These are phyloP conservation scores for Amblyteles armatorius DNA, from an alignment of 2,888 invertebrate genomes.

Conservation along the genomic window DNA sequence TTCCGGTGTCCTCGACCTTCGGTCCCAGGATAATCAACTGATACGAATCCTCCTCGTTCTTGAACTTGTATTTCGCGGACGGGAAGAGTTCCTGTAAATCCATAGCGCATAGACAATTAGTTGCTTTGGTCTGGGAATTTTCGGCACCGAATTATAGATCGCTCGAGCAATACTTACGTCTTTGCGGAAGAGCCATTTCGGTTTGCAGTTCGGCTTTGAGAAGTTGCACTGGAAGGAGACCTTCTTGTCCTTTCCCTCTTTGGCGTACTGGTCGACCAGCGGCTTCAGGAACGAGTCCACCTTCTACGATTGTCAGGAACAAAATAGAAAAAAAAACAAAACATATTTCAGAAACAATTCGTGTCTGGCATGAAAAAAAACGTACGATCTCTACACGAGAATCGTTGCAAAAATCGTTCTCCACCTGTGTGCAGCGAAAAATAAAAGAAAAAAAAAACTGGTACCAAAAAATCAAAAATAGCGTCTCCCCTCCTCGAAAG, in stretches of 20 bases:
- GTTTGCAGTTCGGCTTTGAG: constrained; percentile 97
- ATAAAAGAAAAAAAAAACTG: constrained; percentile 47
- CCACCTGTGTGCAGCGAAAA: constrained; percentile 62
- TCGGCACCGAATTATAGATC: background rate
- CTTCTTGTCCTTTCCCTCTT: constrained; percentile 98
- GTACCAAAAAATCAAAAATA: constrained; percentile 39
- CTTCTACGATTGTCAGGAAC: constrained; percentile 88
- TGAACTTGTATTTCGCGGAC: constrained; percentile 98
- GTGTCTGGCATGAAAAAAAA: constrained; percentile 18
- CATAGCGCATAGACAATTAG: constrained; percentile 14
- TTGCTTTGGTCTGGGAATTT: constrained; percentile 1
- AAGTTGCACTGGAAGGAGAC: constrained; percentile 97
- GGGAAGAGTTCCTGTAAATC: constrained; percentile 94
- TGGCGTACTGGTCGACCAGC: constrained; percentile 96
- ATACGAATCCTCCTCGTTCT: constrained; percentile 96
- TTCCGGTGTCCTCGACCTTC: constrained; percentile 98
- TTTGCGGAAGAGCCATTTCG: constrained; percentile 96
- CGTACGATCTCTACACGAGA: constrained; percentile 60
- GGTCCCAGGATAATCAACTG: constrained; percentile 95
- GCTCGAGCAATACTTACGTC: constrained; percentile 84
- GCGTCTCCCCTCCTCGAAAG: constrained; percentile 40
- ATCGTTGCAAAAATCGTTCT: constrained; percentile 60
- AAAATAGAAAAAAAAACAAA: constrained; percentile 72
- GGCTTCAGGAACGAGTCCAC: constrained; percentile 97
- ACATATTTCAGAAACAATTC: constrained; percentile 55